These are phyloP conservation scores for Oncorhynchus masou DNA, from an alignment of 2,113 vertebrate genomes.

Conservation along the genomic window DNA sequence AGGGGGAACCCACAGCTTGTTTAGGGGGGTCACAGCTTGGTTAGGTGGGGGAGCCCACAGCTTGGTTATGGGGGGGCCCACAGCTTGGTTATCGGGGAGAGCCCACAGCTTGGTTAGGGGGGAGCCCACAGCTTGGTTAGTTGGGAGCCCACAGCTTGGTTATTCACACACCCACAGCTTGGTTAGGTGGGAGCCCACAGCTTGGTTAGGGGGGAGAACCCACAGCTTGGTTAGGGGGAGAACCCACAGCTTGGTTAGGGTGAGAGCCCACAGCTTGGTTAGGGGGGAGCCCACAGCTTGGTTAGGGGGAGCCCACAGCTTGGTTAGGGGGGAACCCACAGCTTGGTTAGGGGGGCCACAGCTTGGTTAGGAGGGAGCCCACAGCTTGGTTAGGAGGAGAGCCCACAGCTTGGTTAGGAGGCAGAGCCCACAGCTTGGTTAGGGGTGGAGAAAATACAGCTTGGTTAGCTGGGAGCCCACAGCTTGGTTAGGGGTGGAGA, in stretches of 20 bases:
- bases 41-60: too few relatives aligned
- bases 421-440: not conserved
- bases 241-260: not conserved
- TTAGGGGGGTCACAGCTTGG: not conserved
- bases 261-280: too few relatives aligned
- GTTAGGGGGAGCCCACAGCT: not conserved
- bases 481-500: too few relatives aligned
- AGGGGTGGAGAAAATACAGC: too few relatives aligned
- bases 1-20: not conserved
- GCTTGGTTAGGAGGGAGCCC: not conserved
- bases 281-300: not conserved
- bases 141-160: not conserved
- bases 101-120: slow-evolving; percentile 36
- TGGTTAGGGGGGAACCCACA: not conserved
- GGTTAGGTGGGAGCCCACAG: not conserved
- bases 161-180: not conserved
- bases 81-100: slow-evolving; percentile 25
- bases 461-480: too few relatives aligned
- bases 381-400: too few relatives aligned
- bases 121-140: not conserved
- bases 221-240: not conserved
- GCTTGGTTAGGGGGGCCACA: not conserved
- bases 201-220: not conserved
- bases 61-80: not conserved
- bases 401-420: too few relatives aligned